Conservation (phyloP, 2,888 invertebrate genomes). For the Cantharis nigra region DNA sequence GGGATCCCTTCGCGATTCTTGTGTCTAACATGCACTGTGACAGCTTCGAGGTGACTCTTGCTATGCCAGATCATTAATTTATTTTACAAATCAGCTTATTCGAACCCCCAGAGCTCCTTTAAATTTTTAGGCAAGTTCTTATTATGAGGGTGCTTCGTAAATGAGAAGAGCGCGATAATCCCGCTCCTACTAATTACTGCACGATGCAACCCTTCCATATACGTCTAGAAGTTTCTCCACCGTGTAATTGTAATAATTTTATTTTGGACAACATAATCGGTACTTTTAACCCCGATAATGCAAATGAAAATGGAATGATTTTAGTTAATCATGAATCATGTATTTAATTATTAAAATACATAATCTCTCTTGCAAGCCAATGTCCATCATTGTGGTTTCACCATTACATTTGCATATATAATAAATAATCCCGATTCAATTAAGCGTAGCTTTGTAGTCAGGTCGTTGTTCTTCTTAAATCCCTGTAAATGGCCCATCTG, state of each 20-base stretch:
- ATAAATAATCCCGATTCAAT: constrained; percentile 52
- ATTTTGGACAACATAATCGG: constrained; percentile 13
- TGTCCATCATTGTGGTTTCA: constrained; percentile 50
- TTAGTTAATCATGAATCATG: constrained; percentile 35
- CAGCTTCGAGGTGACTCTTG: constrained; percentile 55
- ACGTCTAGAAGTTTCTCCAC: constrained; percentile 19
- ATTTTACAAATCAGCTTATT: constrained; percentile 58
- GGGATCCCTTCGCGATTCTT: constrained; percentile 46
- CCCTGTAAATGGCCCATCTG: constrained; percentile 55
- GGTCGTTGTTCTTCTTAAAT: constrained; percentile 54
- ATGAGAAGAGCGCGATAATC: constrained; percentile 52
- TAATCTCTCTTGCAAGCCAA: constrained; percentile 31
- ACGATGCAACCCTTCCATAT: constrained; percentile 40
- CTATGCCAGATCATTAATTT: constrained; percentile 56
- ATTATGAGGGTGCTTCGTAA: constrained; percentile 51
- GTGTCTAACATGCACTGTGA: constrained; percentile 55
- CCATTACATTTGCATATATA: constrained; percentile 55
- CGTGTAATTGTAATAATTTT: constrained; percentile 27
- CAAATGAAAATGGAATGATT: not conserved
- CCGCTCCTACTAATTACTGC: constrained; percentile 50
- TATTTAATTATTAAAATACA: constrained; percentile 40
- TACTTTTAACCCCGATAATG: constrained; percentile 1
- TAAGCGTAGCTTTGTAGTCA: constrained; percentile 49
- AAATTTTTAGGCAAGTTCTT: constrained; percentile 50
- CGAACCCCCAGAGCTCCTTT: constrained; percentile 50